Evolutionary conservation across 2,797 vertebrate species (phyloP), one percentile per base, ranked within the genome.

Genomic region (Melanotaenia parkinsoni): DNA sequence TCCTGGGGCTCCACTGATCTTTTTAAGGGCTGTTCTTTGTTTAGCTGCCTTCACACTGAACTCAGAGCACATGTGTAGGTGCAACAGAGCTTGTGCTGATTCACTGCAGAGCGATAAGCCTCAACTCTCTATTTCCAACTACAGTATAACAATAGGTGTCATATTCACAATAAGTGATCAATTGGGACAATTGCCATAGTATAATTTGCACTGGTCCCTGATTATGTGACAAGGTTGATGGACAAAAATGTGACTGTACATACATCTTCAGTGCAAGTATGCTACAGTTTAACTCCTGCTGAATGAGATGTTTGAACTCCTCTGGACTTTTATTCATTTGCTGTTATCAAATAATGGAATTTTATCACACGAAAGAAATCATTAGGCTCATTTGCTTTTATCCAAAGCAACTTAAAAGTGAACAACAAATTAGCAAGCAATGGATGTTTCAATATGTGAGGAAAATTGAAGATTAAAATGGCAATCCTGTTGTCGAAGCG

Each of bases 11-110:
- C 66, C 33, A 53, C 3, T 3, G 22, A 58, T 16, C 26, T 26
- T 43, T 62, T 54, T n/a, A 56, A 54, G 14, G 24, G 18, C 22
- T 62, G 37, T 59, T 56, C 56, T 22, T 63, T 57, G 32, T 63
- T 64, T 58, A 26, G 59, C 28, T 69, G 20, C 22, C 28, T 67
- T 74, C 37, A 67, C 56, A 80, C 65, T 50, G n/a, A 74, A 51
- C 33, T 66, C 35, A 28, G 50, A 24, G 38, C 1, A 4, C 28
- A 77, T n/a, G 56, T 65, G 67, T 32, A 66, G 22, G 7, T 65
- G 24, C 58, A 32, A 24, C 9, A 14, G 14, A 72, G 51, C 43
- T 59, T 24, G 16, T 10, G 33, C 24, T 18, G 37, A 69, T 74
- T 74, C n/a, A 74, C 3, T 16, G 9, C 40, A 37, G 40, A 26